Evolutionary conservation across 1,140 invertebrate species (phyloP), one percentile per base, ranked within the genome.

Genomic region (Druon quercuslanigerum): DNA sequence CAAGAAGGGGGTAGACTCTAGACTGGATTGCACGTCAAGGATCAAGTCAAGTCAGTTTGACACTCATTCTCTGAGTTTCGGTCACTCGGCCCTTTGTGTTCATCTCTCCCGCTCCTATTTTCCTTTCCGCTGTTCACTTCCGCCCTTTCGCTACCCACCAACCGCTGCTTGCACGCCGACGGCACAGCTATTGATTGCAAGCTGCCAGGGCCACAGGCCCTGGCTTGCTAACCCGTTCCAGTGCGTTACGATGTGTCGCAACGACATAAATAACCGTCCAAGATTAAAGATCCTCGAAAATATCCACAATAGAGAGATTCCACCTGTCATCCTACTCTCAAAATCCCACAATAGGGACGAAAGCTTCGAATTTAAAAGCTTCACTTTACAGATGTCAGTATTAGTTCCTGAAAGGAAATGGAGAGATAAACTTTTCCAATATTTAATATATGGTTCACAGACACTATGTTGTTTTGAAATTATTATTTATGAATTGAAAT

Each of bases 101-200:
- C 80, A 51, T 73, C 72, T 51, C 51, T 76, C 77, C 73, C 75
- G 80, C 79, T 51, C 75, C 70, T 72, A 72, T 73, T 79, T 52
- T 78, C 77, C 74, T 50, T 75, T 60, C 72, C 74, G 74, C 71
- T 50, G 60, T 40, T 54, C 66, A 33, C 76, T 74, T 74, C 74
- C 77, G 40, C 57, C 60, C 75, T 77, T 75, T 80, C 77, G 79
- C 82, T 80, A 70, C 77, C 83, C 73, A 56, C 74, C 73, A 71
- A 79, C 81, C 80, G 79, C 82, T 76, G 76, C 74, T 75, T 85
- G 80, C 83, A 79, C 76, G 77, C 51, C 60, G 56, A 74, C 72
- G 75, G 75, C 77, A 79, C 76, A 80, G 78, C 85, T 87, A 87
- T 87, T 84, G 86, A 87, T 87, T 87, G 82, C 85, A 71, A 85